Evolutionary conservation across 1,140 invertebrate species (phyloP).

Genomic region (Apis florea): DNA sequence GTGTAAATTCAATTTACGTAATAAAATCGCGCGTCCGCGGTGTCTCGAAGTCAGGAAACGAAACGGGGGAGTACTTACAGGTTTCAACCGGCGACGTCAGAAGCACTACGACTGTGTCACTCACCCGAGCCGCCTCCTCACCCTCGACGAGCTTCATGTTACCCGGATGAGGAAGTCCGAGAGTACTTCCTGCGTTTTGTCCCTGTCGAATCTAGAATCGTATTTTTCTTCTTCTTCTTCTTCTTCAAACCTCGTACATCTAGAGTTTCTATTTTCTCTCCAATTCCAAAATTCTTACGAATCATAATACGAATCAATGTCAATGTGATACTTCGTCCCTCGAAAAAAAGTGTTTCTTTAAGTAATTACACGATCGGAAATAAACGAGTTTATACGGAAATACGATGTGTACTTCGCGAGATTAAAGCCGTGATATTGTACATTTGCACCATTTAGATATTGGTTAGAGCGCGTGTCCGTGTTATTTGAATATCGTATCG

Average conservation of each 20-base stretch:
- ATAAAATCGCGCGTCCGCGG: slow-evolving; percentile 59
- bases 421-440: slow-evolving; percentile 24
- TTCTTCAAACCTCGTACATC: not conserved
- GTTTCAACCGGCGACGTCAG: slow-evolving; percentile 34
- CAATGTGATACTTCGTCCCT: too few relatives aligned
- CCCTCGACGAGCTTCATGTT: slow-evolving; percentile 51
- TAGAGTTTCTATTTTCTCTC: not conserved
- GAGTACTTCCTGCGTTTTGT: slow-evolving; percentile 67
- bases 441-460: slow-evolving; percentile 29
- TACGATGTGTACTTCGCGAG: slow-evolving; percentile 30
- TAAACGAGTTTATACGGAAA: slow-evolving; percentile 10
- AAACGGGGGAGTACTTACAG: slow-evolving; percentile 1
- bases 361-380: slow-evolving; percentile 6
- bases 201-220: slow-evolving; percentile 53
- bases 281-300: not conserved
- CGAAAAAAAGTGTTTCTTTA: slow-evolving; percentile 7
- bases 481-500: slow-evolving; percentile 8
- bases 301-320: too few relatives aligned
- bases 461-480: slow-evolving; percentile 19
- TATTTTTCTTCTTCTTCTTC: not conserved
- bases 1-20: slow-evolving; percentile 65
- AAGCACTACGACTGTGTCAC: slow-evolving; percentile 57
- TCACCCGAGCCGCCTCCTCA: slow-evolving; percentile 24
- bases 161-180: slow-evolving; percentile 50
- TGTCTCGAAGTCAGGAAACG: slow-evolving; percentile 4